Evolutionary conservation across 2,888 invertebrate genomes (phyloP).

Genomic region (Polyommatus icarus): DNA sequence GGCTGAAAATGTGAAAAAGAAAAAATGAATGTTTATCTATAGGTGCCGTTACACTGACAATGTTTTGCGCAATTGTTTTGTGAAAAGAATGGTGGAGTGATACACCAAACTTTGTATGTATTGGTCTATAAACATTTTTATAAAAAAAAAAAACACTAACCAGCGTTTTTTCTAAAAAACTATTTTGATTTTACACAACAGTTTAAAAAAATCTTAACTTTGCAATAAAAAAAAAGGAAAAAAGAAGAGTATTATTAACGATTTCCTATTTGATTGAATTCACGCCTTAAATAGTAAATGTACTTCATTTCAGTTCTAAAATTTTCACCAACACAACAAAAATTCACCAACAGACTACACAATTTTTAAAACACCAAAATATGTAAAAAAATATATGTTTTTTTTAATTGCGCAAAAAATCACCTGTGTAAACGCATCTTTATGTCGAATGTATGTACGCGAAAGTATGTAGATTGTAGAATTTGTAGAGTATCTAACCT

Average conservation of each 20-base stretch:
- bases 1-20: conserved; percentile 74
- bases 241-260: too few relatives aligned
- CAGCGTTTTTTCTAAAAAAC: too few relatives aligned
- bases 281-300: background rate
- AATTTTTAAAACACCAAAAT: background rate
- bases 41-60: conserved; percentile 3
- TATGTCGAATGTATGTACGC: background rate
- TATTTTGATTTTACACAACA: too few relatives aligned
- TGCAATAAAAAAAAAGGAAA: too few relatives aligned
- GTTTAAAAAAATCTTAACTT: too few relatives aligned
- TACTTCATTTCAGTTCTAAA: background rate
- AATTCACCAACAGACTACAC: background rate
- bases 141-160: too few relatives aligned
- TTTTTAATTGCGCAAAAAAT: background rate
- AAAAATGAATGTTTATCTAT: conserved; percentile 58
- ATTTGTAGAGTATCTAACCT: background rate
- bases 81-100: background rate
- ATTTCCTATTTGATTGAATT: too few relatives aligned
- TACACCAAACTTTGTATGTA: background rate
- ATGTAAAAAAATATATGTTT: background rate
- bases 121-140: too few relatives aligned
- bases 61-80: background rate
- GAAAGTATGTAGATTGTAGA: background rate
- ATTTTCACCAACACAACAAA: too few relatives aligned
- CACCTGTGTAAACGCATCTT: background rate